Conservation (phyloP, 1,140 invertebrate species). For the Leptinotarsa defecta region DNA sequence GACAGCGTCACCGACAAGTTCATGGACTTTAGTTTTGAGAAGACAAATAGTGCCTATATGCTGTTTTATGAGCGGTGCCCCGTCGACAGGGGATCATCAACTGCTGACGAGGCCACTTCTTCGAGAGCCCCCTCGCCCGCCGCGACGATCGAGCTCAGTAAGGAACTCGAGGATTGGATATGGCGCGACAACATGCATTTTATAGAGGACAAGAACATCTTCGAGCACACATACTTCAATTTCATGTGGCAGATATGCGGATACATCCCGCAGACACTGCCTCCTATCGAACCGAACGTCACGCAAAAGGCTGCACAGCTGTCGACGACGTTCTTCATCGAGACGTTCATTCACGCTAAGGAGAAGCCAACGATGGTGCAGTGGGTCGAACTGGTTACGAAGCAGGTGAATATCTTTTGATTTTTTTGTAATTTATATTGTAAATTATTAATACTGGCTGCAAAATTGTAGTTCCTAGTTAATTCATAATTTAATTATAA, state of each 20-base stretch:
- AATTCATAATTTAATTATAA: too few relatives aligned
- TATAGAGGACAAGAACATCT: conserved; percentile 92
- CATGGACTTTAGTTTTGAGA: conserved; percentile 96
- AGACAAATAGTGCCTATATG: conserved; percentile 98
- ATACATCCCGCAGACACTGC: conserved; percentile 86
- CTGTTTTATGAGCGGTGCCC: conserved; percentile 87
- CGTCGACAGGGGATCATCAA: conserved; percentile 52
- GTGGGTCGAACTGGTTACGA: conserved; percentile 93
- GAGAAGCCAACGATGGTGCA: conserved; percentile 97
- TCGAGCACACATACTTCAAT: conserved; percentile 94
- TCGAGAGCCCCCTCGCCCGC: conserved; percentile 38
- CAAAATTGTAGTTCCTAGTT: too few relatives aligned
- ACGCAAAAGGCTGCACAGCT: conserved; percentile 85
- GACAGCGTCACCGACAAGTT: conserved; percentile 95
- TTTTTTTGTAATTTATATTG: too few relatives aligned
- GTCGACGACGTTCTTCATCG: conserved; percentile 92
- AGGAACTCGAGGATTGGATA: conserved; percentile 87
- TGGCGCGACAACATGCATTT: conserved; percentile 97
- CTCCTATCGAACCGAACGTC: conserved; percentile 77
- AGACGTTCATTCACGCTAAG: conserved; percentile 95
- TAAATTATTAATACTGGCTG: too few relatives aligned
- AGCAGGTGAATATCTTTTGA: conserved; percentile 62
- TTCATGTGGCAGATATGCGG: conserved; percentile 97
- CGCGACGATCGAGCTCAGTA: conserved; percentile 67
- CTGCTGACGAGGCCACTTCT: conserved; percentile 54